Evolutionary conservation across 2,113 vertebrate species (phyloP).

Genomic region (Albula goreensis): DNA sequence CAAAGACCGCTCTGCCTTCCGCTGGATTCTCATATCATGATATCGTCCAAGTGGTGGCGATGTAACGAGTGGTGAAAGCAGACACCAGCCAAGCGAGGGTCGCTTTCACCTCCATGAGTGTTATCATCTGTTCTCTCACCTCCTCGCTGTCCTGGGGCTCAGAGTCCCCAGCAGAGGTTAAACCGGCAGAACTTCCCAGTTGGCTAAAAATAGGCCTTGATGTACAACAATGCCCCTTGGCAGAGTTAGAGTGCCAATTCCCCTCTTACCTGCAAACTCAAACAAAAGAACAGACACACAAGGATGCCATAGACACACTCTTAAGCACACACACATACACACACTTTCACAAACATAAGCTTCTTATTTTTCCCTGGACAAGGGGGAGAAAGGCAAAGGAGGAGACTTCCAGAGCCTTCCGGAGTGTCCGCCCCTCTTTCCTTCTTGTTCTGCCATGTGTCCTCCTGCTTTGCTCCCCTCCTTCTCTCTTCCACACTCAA

Average conservation of each 20-base stretch:
- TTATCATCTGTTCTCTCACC: background rate
- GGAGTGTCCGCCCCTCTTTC: background rate
- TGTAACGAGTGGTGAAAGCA: background rate
- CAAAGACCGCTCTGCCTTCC: background rate
- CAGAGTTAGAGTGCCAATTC: constrained; percentile 35
- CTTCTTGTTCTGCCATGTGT: background rate
- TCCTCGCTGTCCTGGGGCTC: background rate
- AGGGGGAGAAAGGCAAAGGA: background rate
- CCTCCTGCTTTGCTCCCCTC: too few species aligned
- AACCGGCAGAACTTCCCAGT: constrained; percentile 32
- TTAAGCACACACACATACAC: background rate
- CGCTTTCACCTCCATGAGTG: constrained; percentile 32
- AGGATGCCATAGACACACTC: constrained; percentile 16
- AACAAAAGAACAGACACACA: constrained; percentile 39
- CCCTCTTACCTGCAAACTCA: constrained; percentile 16
- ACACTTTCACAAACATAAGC: background rate
- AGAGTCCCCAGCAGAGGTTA: constrained; percentile 25
- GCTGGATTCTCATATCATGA: background rate
- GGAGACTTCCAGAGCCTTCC: background rate
- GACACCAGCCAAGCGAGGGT: constrained; percentile 7
- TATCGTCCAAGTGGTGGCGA: constrained; percentile 21
- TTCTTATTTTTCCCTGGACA: background rate
- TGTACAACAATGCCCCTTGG: constrained; percentile 24
- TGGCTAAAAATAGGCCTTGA: constrained; percentile 43
- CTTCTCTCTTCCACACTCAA: background rate